Evolutionary conservation across 2,797 vertebrate species (phyloP), one percentile per base, ranked within the genome.

Genomic region (Rousettus madagascariensis): DNA sequence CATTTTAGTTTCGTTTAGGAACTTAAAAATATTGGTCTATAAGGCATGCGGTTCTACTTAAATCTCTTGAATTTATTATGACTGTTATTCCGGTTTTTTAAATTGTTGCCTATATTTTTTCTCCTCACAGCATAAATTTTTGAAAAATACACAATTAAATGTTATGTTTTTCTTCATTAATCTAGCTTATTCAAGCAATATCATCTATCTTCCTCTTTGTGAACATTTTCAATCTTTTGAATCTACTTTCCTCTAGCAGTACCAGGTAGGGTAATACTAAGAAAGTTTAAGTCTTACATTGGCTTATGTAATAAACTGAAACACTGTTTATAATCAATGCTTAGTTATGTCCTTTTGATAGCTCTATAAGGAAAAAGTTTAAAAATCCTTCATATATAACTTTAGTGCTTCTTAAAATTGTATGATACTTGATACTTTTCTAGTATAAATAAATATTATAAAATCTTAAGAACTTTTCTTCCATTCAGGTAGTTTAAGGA

Each of bases 1-100:
- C 16, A 66, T 68, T 90, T 78, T 84, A 55, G 68, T 83, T 92
- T 94, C 55, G 66, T 33, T 71, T 86, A 78, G 83, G 80, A 86
- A 66, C 36, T 90, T 72, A 46, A 69, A 92, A 71, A 86, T 75
- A 43, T 46, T 77, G n/a, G 3, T 90, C 86, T 93, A 2, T 33
- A 93, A 66, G 38, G n/a, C 53, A 88, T 80, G 51, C 1, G 28
- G 11, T 74, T 90, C 20, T 78, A 28, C 53, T 68, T 91, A 74
- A 87, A 59, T 59, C 51, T 93, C 66, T 87, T 57, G 6, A 83
- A 61, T 87, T 87, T 33, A 59, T 84, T 82, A 77, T 68, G 78
- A 63, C 61, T 78, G 30, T 79, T 72, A 57, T 79, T 66, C 30
- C 69, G n/a, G 10, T 79, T 86, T 86, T 87, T 55, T 33, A 78